Evolutionary conservation across 2,113 vertebrate genomes (phyloP), one percentile per base, ranked within the genome.

Genomic region (Dicerorhinus sumatrensis): DNA sequence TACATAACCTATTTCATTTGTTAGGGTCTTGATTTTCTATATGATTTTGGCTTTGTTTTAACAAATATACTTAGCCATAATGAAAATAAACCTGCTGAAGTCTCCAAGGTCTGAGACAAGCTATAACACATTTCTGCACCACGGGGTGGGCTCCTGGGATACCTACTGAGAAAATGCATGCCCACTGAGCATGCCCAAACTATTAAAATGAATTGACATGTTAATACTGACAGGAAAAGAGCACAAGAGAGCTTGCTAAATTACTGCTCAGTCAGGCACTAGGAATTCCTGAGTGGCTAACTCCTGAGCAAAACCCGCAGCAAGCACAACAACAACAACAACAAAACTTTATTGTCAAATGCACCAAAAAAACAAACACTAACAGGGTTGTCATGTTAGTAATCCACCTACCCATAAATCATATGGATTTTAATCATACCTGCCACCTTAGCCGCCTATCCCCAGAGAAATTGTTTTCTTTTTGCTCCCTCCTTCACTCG

Each of bases 391-490:
- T 99, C 99, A 98, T 98, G 98, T 99, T 99, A 97, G 98, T 95
- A 98, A 98, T 98, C 97, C 98, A 99, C 99, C 99, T 99, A 99
- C 98, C 99, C 99, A 99, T 99, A 99, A 99, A 99, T 99, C 99
- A 99, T 98, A 86, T 91, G 97, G 98, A 99, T 99, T 99, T 99
- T 99, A 99, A 99, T 99, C 99, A 99, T 98, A 99, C 99, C 99
- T 99, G 99, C 99, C 99, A 99, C 98, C 98, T 98, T 98, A 93
- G 97, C 98, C 51, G 96, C 97, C 98, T 98, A 98, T 98, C 99
- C 98, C 99, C 88, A 96, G 98, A 99, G 99, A 99, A 99, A 99
- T 99, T 97, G 99, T 99, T 99, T 99, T 98, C 98, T 98, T 99
- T 99, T 98, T 97, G 98, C 98, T 99, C 98, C 98, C 99, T 98